Evolutionary conservation across 2,113 vertebrate species (phyloP).

Genomic region (Hemiprocne comata): DNA sequence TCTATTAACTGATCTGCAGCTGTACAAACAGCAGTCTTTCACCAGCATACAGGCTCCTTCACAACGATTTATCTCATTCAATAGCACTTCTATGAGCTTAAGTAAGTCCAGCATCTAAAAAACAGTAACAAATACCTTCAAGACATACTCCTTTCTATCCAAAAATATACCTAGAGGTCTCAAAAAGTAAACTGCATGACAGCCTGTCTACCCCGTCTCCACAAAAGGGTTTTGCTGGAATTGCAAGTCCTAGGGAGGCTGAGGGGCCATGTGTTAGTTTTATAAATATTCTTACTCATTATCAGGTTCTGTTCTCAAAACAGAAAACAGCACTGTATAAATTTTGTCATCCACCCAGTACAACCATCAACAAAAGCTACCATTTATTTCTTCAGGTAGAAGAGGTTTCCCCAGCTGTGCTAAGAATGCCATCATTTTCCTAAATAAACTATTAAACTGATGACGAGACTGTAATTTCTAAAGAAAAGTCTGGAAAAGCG

Average conservation of each 20-base stretch:
- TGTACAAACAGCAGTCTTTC: conserved; percentile 53
- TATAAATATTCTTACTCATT: conserved; percentile 45
- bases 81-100: not conserved
- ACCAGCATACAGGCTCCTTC: not conserved
- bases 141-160: not conserved
- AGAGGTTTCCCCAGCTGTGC: not conserved
- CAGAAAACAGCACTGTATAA: not conserved
- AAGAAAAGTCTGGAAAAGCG: conserved; percentile 11
- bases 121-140: not conserved
- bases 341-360: not conserved
- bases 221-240: conserved; percentile 17
- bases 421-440: conserved; percentile 6
- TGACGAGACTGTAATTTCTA: not conserved
- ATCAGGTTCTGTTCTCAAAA: conserved; percentile 8
- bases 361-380: not conserved
- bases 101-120: not conserved
- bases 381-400: conserved; percentile 36
- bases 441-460: conserved; percentile 10
- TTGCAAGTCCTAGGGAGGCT: not conserved
- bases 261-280: conserved; percentile 20
- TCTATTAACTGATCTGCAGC: conserved; percentile 52
- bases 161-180: not conserved
- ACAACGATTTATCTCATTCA: not conserved
- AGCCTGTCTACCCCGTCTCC: not conserved
- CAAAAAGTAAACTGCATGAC: not conserved